Percentiles rank a stretch among this genome's conserved stretches.
Conservation (phyloP, 2,797 vertebrate species). For the Xerus rutilus region DNA sequence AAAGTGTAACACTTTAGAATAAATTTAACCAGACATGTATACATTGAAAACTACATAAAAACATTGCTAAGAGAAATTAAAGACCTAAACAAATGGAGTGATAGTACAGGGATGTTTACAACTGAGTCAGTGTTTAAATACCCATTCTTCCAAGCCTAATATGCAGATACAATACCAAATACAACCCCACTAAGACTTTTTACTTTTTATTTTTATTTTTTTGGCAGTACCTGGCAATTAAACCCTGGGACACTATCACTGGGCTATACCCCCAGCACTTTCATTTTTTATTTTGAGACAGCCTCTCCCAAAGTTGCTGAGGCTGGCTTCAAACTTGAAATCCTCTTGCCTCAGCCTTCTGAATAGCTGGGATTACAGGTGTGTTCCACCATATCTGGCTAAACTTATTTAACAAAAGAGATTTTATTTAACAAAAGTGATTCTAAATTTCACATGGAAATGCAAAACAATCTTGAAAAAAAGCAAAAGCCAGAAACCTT, state of each 20-base stretch:
- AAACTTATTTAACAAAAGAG: background rate
- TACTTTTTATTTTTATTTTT: background rate
- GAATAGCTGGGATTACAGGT: too few species aligned
- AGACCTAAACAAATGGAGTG: background rate
- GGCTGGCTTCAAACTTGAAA: too few species aligned
- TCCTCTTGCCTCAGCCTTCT: too few species aligned
- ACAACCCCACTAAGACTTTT: background rate
- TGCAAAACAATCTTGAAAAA: background rate
- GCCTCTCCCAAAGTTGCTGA: too few species aligned
- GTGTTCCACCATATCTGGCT: too few species aligned
- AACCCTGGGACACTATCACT: too few species aligned
- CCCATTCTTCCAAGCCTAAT: background rate
- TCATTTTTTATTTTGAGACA: too few species aligned
- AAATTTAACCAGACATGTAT: background rate
- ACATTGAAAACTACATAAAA: background rate
- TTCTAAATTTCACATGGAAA: conserved; percentile 7
- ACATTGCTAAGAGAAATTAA: background rate
- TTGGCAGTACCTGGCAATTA: too few species aligned
- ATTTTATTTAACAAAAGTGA: background rate
- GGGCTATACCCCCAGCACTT: too few species aligned
- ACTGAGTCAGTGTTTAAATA: background rate
- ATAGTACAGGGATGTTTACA: background rate
- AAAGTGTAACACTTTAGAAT: background rate
- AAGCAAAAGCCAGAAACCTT: background rate
- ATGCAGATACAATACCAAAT: background rate